Conservation (phyloP, 2,113 vertebrate genomes). For the Syngnathoides biaculeatus region DNA sequence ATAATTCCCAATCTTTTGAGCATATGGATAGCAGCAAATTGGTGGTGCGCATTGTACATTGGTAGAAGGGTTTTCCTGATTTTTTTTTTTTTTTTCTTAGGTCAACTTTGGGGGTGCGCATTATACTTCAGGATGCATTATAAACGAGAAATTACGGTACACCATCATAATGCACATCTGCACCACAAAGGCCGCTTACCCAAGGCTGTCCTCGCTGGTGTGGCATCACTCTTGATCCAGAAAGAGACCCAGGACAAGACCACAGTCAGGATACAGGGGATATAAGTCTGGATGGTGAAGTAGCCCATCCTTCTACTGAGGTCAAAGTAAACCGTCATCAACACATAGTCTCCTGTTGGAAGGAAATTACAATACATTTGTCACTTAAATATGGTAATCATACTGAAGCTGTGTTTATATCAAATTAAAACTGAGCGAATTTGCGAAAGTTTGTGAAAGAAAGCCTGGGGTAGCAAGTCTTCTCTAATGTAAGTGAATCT, state of each 20-base stretch:
- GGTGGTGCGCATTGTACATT: no score
- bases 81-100: no score
- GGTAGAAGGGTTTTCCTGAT: no score
- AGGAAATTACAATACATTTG: background rate
- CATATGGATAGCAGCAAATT: no score
- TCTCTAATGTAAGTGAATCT: no score
- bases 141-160: no score
- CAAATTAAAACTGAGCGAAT: background rate
- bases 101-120: no score
- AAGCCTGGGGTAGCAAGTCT: no score
- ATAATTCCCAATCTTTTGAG: no score
- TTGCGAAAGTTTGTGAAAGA: no score
- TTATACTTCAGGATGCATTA: no score
- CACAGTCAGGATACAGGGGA: constrained; percentile 94
- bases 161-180: background rate
- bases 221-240: constrained; percentile 97
- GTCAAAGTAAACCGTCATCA: constrained; percentile 96
- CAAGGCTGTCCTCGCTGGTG: constrained; percentile 90
- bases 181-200: constrained; percentile 63
- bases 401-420: background rate
- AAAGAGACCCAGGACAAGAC: constrained; percentile 97
- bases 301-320: constrained; percentile 96
- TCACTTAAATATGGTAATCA: background rate
- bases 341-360: constrained; percentile 86
- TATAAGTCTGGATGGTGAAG: constrained; percentile 98